Percentiles rank a stretch among this genome's conserved stretches.
phyloP scores from a whole-genome alignment of 2,888 invertebrate genomes.

The Rhingia campestris region DNA sequence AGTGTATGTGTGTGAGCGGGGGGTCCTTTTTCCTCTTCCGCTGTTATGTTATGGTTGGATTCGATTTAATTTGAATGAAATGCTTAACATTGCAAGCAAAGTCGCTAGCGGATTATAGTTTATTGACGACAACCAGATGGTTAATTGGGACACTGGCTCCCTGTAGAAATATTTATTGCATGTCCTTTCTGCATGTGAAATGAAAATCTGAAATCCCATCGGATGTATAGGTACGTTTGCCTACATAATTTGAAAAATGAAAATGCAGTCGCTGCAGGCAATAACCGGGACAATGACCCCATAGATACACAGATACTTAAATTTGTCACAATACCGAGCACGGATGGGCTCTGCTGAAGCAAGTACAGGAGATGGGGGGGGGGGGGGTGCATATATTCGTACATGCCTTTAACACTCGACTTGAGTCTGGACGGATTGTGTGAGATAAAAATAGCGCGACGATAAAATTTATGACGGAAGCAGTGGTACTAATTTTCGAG shows the following conservation, averaged over 20 bases:
- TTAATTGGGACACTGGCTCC: slow-evolving; percentile 41
- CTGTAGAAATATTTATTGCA: slow-evolving; percentile 20
- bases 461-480: slow-evolving; percentile 54
- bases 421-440: slow-evolving; percentile 37
- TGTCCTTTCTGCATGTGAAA: slow-evolving; percentile 15
- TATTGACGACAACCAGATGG: slow-evolving; percentile 39
- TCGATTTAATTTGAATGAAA: slow-evolving; percentile 55
- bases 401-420: slow-evolving; percentile 5
- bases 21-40: background rate
- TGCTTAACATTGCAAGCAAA: background rate
- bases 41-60: slow-evolving; percentile 4
- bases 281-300: slow-evolving; percentile 57
- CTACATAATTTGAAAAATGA: background rate
- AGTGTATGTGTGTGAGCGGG: slow-evolving; percentile 3
- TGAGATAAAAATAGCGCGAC: slow-evolving; percentile 45
- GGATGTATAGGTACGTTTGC: background rate
- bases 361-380: slow-evolving; percentile 15
- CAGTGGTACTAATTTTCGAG: slow-evolving; percentile 29
- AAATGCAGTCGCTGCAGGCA: slow-evolving; percentile 45
- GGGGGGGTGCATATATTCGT: background rate
- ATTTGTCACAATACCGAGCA: slow-evolving; percentile 52
- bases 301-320: slow-evolving; percentile 49
- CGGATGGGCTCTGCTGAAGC: background rate
- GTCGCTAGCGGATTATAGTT: slow-evolving; percentile 25
- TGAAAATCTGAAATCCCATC: slow-evolving; percentile 7